These are phyloP conservation scores for Chrysolina haemoptera DNA, from an alignment of 2,888 invertebrate species.

Conservation along the genomic window DNA sequence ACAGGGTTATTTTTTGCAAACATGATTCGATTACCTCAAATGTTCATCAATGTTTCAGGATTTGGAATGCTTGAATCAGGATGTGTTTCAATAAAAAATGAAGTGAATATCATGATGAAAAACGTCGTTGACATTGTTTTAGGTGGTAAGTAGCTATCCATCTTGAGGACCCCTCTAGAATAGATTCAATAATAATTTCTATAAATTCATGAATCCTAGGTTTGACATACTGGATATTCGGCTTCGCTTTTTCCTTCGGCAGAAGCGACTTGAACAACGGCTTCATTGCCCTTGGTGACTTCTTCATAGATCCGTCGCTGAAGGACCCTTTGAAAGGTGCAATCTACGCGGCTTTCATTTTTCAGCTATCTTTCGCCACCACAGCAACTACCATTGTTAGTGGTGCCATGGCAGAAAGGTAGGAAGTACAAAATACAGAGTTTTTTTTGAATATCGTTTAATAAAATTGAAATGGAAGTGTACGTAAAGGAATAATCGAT, in stretches of 20 bases:
- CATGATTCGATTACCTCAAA: neutral
- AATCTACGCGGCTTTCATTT: constrained; percentile 89
- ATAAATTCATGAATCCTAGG: constrained; percentile 68
- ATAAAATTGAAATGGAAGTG: too few relatives aligned
- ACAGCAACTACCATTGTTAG: constrained; percentile 93
- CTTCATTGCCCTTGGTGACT: constrained; percentile 88
- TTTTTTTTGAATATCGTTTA: neutral
- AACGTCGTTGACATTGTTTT: constrained; percentile 94
- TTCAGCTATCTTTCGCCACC: constrained; percentile 92
- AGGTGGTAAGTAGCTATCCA: constrained; percentile 78
- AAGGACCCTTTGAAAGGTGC: constrained; percentile 86
- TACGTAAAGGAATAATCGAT: too few relatives aligned
- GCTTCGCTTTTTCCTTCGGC: constrained; percentile 93
- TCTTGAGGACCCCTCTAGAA: neutral
- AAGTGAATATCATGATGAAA: constrained; percentile 98
- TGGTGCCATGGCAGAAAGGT: constrained; percentile 96
- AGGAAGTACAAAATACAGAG: constrained; percentile 29
- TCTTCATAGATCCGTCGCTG: constrained; percentile 83
- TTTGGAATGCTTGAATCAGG: constrained; percentile 96
- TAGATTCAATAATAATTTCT: neutral
- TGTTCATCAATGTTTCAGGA: constrained; percentile 72
- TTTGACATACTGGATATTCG: constrained; percentile 94
- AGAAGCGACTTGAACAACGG: constrained; percentile 80
- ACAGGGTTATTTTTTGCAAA: neutral
- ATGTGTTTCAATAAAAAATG: constrained; percentile 92